These are phyloP conservation scores for Holothuria glaberrima DNA, from an alignment of 35 echinoderm and acorn worm species.

Conservation along the genomic window DNA sequence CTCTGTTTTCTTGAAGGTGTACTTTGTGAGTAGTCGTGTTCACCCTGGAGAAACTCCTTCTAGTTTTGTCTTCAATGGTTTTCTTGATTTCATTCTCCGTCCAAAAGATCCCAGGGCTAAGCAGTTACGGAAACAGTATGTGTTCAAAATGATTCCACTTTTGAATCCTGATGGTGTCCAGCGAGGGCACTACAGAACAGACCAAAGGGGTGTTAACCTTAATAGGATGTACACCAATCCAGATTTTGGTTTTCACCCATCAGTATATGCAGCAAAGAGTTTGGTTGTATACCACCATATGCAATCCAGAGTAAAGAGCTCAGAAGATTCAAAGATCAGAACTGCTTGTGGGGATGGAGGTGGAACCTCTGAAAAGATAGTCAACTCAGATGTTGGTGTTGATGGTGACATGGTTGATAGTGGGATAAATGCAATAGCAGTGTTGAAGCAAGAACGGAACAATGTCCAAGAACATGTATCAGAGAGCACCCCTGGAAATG, in stretches of 20 bases:
- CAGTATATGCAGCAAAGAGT: constrained; percentile 89
- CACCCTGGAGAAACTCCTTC: constrained; percentile 96
- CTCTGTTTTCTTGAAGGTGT: constrained; percentile 66
- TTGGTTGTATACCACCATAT: constrained; percentile 85
- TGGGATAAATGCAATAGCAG: neutral
- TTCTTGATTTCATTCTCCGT: constrained; percentile 96
- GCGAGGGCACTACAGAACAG: constrained; percentile 91
- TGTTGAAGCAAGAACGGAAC: neutral
- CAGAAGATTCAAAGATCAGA: neutral
- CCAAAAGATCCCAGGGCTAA: constrained; percentile 79
- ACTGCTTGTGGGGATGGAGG: no score
- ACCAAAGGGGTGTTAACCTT: constrained; percentile 94
- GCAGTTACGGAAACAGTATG: constrained; percentile 90
- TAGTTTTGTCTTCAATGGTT: constrained; percentile 98
- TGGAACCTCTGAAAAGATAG: neutral
- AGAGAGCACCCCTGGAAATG: neutral
- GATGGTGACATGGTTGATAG: neutral
- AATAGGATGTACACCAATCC: constrained; percentile 91
- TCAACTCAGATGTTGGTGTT: neutral
- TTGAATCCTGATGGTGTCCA: constrained; percentile 95
- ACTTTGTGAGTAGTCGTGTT: constrained; percentile 88
- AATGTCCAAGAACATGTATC: neutral
- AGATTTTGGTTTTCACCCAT: constrained; percentile 77
- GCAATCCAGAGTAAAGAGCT: constrained; percentile 64
- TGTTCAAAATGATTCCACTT: constrained; percentile 92